Base-by-base conservation (phyloP, 2,797 vertebrate species). In the Threskiornis aethiopicus region DNA sequence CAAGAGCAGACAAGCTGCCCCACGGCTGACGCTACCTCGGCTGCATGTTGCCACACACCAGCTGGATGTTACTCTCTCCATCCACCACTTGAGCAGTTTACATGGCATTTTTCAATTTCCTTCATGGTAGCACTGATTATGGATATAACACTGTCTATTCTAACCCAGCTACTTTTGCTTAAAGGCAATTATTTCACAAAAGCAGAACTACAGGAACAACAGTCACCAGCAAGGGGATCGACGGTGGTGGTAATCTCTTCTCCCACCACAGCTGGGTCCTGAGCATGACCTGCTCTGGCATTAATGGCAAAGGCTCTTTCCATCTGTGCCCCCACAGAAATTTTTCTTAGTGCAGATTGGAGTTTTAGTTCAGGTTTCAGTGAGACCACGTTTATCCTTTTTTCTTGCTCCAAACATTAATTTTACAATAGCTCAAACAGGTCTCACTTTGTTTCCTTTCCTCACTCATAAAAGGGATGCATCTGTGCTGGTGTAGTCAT, bases 21-120 rank as follows among this genome's bases (percentile, higher is more conserved):
- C 31, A 31, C 0, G 3, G 44, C 47, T 26, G 18, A 42, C 72
- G 47, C 35, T 55, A 49, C 55, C 25, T 69, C 0, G 0, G 47
- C 26, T 52, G 25, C 22, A 25, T 5, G 29, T 44, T 73, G 58
- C 51, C 62, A 77, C 18, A 15, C 6, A 42, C 21, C 52, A 58
- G 26, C 25, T 52, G 55, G 31, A 44, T 42, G 6, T 49, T 35
- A 21, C 18, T 61, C 3, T 82, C 26, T 55, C 70, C 46, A 37
- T 25, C 19, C 16, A 70, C 10, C 47, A 21, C 22, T 44, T 42
- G 35, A 84, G 51, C 20, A 35, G 24, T 82, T 79, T 42, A 79
- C 15, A 33, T 21, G 33, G 8, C 15, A 55, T 51, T 80, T 93
- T 83, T 54, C 62, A 33, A 33, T 52, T 77, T 89, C 35, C 62